phyloP scores from a whole-genome alignment of 2,113 vertebrate species.

The Pyrgilauda ruficollis region DNA sequence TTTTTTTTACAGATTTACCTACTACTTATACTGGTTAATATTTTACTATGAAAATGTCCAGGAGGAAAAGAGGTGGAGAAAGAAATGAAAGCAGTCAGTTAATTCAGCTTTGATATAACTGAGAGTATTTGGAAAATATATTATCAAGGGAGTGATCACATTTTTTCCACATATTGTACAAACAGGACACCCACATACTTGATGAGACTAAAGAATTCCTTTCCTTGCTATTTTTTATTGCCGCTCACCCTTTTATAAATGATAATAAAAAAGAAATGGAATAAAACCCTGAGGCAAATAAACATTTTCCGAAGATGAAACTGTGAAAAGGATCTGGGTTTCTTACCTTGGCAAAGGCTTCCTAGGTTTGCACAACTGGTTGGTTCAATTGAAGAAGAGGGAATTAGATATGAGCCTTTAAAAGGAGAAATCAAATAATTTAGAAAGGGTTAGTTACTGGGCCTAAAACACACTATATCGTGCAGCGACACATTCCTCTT shows the following conservation, averaged over 20 bases:
- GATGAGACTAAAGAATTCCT: conserved; percentile 30
- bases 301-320: not conserved
- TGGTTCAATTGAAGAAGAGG: conserved; percentile 68
- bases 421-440: conserved; percentile 31
- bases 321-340: not conserved
- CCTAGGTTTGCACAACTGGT: conserved; percentile 80
- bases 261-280: not conserved
- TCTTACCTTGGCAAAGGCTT: conserved; percentile 90
- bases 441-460: not conserved
- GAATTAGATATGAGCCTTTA: conserved; percentile 82
- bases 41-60: not conserved
- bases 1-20: not conserved
- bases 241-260: not conserved
- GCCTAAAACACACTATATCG: not conserved
- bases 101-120: conserved; percentile 13
- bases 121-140: not conserved
- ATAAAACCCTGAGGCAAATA: not conserved
- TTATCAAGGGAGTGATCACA: not conserved
- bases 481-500: not conserved
- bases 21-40: not conserved
- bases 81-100: conserved; percentile 18
- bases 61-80: not conserved
- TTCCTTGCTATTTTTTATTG: not conserved
- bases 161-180: conserved; percentile 9
- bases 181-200: conserved; percentile 2